These are phyloP conservation scores for Rhegmatorhina hoffmannsi DNA, from an alignment of 2,113 vertebrate species.

Conservation along the genomic window DNA sequence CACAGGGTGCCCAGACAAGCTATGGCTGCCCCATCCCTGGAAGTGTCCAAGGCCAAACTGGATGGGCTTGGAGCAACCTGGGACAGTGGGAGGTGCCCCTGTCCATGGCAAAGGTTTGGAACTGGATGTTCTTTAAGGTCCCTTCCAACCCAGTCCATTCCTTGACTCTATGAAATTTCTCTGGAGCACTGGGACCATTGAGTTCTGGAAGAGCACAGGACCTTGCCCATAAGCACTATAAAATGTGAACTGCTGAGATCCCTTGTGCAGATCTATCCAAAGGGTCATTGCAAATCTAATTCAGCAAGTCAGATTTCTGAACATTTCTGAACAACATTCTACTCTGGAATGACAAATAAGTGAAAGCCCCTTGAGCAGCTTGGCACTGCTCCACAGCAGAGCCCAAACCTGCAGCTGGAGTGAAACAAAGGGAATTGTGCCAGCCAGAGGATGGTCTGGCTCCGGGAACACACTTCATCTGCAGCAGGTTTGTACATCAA, in stretches of 20 bases:
- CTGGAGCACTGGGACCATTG: not conserved
- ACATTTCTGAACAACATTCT: not conserved
- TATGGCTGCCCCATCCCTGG: not conserved
- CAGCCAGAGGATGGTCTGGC: not conserved
- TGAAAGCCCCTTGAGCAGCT: not conserved
- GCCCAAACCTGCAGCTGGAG: not conserved
- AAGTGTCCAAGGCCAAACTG: not conserved
- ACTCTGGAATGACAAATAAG: not conserved
- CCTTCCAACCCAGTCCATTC: not conserved
- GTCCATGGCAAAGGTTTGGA: not conserved
- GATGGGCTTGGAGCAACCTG: not conserved
- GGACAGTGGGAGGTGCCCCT: not conserved
- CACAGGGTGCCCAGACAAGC: not conserved
- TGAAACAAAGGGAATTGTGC: accelerated
- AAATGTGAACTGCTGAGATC: not conserved
- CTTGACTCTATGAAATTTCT: not conserved
- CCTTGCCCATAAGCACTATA: not conserved
- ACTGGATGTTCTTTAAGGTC: not conserved
- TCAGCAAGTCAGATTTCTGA: not conserved
- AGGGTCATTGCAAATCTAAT: not conserved
- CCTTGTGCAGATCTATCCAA: not conserved
- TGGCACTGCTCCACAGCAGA: not conserved
- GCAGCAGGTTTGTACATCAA: not conserved
- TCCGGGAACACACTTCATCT: accelerated
- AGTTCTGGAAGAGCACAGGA: not conserved